These are phyloP conservation scores for Drosophila greeni DNA, from an alignment of 2,888 invertebrate species.

Conservation along the genomic window DNA sequence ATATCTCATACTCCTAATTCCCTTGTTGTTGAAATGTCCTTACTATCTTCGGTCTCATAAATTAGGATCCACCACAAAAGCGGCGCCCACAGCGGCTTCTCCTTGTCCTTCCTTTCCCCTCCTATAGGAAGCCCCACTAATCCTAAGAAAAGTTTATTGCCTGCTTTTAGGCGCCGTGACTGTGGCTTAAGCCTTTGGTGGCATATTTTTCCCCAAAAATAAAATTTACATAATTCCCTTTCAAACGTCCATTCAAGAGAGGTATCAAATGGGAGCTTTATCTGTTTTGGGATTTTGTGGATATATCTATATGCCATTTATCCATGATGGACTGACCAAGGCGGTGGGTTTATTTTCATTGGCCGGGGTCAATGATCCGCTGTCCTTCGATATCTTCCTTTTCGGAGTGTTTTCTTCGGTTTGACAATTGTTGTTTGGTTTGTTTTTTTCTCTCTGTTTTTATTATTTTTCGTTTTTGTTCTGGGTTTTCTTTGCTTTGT, in stretches of 20 bases:
- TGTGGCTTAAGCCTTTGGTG: slow-evolving; percentile 10
- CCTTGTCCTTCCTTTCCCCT: too few species aligned
- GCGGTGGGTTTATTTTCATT: slow-evolving; percentile 19
- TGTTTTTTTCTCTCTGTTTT: slow-evolving; percentile 6
- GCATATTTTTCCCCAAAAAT: slow-evolving; percentile 1
- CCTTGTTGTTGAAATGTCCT: background rate
- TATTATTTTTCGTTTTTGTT: slow-evolving; percentile 41
- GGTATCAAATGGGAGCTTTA: background rate
- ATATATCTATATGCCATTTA: slow-evolving; percentile 17
- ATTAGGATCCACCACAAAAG: background rate
- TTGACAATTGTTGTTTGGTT: slow-evolving; percentile 39
- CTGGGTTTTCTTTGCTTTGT: slow-evolving; percentile 9
- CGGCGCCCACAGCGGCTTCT: background rate
- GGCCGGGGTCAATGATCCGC: slow-evolving; percentile 22
- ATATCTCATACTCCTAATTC: background rate
- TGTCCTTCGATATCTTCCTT: slow-evolving; percentile 67
- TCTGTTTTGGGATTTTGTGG: slow-evolving; percentile 15
- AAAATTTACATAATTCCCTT: slow-evolving; percentile 31
- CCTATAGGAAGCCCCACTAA: background rate
- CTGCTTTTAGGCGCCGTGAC: slow-evolving; percentile 52
- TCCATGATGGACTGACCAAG: slow-evolving; percentile 35
- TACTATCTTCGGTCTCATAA: background rate
- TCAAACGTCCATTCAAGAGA: slow-evolving; percentile 1
- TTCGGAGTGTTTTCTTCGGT: slow-evolving; percentile 49
- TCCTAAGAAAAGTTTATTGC: slow-evolving; percentile 47